Evolutionary conservation across 2,113 vertebrate genomes (phyloP).

Genomic region (Rostratula benghalensis): DNA sequence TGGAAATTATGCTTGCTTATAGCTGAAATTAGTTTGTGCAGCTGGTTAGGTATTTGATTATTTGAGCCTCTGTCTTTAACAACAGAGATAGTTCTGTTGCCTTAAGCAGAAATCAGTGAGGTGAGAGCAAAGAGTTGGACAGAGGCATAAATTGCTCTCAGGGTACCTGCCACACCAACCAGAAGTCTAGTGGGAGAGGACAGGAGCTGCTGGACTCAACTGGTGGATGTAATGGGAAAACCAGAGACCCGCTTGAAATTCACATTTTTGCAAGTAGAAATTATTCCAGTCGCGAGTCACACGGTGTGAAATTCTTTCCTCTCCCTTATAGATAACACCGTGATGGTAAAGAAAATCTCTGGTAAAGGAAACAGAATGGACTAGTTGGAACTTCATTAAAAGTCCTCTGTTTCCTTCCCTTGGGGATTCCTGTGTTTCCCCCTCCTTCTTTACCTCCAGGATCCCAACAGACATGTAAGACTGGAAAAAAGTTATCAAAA

Average conservation of each 20-base stretch:
- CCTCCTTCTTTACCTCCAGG: neutral
- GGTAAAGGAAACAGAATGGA: neutral
- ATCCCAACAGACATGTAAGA: neutral
- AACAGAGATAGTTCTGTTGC: neutral
- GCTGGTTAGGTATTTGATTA: slow-evolving; percentile 17
- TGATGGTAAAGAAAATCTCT: neutral
- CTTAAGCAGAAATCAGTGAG: slow-evolving; percentile 16
- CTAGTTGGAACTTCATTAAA: neutral
- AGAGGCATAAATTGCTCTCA: neutral
- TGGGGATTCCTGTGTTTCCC: neutral
- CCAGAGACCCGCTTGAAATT: neutral
- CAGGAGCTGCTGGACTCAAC: neutral
- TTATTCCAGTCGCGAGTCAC: neutral
- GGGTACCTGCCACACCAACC: neutral
- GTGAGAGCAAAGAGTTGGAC: neutral
- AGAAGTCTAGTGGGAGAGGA: neutral
- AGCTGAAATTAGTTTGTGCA: slow-evolving; percentile 20
- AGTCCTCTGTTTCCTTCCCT: neutral
- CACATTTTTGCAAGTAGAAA: neutral
- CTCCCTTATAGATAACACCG: neutral
- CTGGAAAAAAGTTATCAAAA: neutral
- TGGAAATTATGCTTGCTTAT: slow-evolving; percentile 15
- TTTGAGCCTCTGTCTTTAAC: slow-evolving; percentile 19
- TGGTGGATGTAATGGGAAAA: neutral
- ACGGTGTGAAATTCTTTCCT: neutral